A percentile compares a stretch with the other conserved stretches of the same genome.
Evolutionary conservation across 2,797 vertebrate species (phyloP).

Genomic region (Hozukius guyotensis): DNA sequence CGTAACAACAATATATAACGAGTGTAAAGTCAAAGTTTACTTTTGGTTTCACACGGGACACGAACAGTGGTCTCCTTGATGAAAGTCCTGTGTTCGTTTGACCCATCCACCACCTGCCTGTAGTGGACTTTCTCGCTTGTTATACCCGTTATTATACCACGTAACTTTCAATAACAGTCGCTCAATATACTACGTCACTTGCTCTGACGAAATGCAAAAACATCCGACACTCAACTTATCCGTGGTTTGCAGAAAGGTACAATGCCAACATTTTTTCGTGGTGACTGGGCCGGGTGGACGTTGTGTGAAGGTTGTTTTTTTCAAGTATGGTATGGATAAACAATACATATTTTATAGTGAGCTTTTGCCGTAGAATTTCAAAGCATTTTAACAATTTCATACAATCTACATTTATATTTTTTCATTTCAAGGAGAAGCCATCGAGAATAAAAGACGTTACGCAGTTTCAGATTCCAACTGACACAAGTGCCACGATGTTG

Average conservation of each 20-base stretch:
- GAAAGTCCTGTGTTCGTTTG: too few species aligned
- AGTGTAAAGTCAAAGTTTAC: too few species aligned
- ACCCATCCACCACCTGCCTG: too few species aligned
- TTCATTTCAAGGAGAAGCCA: not conserved
- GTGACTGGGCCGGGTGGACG: too few species aligned
- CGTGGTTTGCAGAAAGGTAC: too few species aligned
- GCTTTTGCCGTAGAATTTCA: not conserved
- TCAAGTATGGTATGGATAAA: too few species aligned
- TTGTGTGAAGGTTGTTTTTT: too few species aligned
- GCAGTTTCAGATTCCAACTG: not conserved
- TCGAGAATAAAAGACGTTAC: not conserved
- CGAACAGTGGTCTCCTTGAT: fast-evolving
- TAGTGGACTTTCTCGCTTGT: not conserved
- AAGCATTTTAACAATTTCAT: not conserved
- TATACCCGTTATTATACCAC: not conserved
- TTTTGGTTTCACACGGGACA: fast-evolving
- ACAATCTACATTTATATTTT: not conserved
- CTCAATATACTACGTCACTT: too few species aligned
- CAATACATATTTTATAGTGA: not conserved
- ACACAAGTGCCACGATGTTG: not conserved
- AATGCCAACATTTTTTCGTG: too few species aligned
- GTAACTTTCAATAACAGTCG: not conserved
- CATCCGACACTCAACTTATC: too few species aligned
- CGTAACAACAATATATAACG: too few species aligned
- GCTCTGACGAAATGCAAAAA: too few species aligned